phyloP scores from a whole-genome alignment of 2,797 vertebrate genomes.

The Chelonia mydas region DNA sequence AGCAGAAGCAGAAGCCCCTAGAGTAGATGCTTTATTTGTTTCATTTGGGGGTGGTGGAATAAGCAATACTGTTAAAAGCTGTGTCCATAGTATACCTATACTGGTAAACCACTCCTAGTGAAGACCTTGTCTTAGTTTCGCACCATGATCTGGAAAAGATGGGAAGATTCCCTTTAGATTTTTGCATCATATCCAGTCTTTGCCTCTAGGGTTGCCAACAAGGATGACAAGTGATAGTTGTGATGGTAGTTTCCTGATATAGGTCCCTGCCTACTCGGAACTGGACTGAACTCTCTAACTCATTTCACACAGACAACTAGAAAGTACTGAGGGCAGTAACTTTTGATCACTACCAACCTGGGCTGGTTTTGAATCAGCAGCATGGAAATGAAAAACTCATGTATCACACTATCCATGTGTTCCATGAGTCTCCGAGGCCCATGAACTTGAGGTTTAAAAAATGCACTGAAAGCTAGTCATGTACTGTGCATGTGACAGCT shows the following conservation, averaged over 20 bases:
- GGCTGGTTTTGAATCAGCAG: neutral
- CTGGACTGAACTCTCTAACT: neutral
- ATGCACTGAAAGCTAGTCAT: neutral
- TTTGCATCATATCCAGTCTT: neutral
- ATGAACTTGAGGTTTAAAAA: neutral
- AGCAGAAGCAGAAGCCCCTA: too few species aligned
- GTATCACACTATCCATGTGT: neutral
- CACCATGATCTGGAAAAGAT: neutral
- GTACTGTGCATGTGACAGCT: neutral
- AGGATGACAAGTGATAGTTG: too few species aligned
- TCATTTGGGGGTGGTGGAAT: too few species aligned
- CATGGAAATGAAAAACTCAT: neutral
- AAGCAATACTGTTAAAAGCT: too few species aligned
- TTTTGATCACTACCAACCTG: neutral
- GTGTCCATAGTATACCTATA: neutral
- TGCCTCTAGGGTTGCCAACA: too few species aligned
- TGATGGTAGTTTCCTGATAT: too few species aligned
- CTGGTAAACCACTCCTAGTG: neutral
- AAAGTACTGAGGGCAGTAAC: neutral
- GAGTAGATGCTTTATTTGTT: too few species aligned
- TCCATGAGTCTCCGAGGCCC: neutral
- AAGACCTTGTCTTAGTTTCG: neutral
- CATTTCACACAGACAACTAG: neutral
- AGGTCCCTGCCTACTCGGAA: neutral
- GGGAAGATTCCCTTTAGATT: neutral